These are phyloP conservation scores for Suillia variegata DNA, from an alignment of 2,888 invertebrate species.

Conservation along the genomic window DNA sequence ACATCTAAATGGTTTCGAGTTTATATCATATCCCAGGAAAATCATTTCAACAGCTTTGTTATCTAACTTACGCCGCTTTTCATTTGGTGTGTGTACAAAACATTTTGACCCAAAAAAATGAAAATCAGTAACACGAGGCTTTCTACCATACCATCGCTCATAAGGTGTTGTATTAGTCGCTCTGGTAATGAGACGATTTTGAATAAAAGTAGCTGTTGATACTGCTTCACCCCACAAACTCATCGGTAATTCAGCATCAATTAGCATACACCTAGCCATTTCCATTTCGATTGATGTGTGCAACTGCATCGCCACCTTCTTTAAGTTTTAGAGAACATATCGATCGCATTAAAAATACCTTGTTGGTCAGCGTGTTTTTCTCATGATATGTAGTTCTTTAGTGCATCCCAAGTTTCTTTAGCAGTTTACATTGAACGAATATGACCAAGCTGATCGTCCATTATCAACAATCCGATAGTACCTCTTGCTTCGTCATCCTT, in stretches of 20 bases:
- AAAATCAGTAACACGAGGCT: conserved; percentile 21
- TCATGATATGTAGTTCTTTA: too few species aligned
- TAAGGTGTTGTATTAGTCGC: conserved; percentile 26
- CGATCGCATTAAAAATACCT: too few species aligned
- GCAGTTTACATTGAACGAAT: too few species aligned
- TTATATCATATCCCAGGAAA: conserved; percentile 31
- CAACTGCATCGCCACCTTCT: too few species aligned
- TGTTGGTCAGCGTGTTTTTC: too few species aligned
- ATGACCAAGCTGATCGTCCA: too few species aligned
- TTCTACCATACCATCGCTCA: conserved; percentile 27
- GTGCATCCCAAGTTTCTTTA: too few species aligned
- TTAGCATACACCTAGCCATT: conserved; percentile 27
- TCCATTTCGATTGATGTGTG: too few species aligned
- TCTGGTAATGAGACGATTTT: conserved; percentile 24
- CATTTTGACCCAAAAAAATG: conserved; percentile 28
- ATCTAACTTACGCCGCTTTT: conserved; percentile 31
- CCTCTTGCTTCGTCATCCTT: too few species aligned
- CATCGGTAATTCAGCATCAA: conserved; percentile 24
- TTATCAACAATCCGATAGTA: too few species aligned
- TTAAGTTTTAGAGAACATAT: too few species aligned
- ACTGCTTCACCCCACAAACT: conserved; percentile 26
- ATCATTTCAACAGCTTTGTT: conserved; percentile 25
- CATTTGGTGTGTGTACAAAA: conserved; percentile 28
- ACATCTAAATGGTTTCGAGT: conserved; percentile 34
- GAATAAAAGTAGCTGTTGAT: conserved; percentile 27